A percentile compares a stretch with the other conserved stretches of the same genome.
These are phyloP conservation scores for Callinectes sapidus DNA, from an alignment of 2,888 invertebrate genomes.

Conservation along the genomic window DNA sequence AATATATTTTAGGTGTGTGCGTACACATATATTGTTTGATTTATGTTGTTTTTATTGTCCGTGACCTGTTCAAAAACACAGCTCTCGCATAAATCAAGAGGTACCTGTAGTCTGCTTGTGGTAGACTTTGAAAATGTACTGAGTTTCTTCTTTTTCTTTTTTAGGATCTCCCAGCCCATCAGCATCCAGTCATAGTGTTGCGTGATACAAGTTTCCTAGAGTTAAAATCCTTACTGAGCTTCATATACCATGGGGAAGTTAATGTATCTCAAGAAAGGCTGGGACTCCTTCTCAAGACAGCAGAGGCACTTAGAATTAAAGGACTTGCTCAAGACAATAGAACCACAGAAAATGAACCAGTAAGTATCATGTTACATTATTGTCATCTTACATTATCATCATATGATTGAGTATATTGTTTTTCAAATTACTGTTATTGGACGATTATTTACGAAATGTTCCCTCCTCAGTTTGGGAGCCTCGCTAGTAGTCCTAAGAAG, in stretches of 20 bases:
- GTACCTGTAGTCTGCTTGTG: background rate
- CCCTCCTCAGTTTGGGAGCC: slow-evolving; percentile 67
- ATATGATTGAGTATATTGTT: background rate
- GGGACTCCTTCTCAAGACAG: slow-evolving; percentile 72
- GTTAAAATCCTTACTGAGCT: slow-evolving; percentile 72
- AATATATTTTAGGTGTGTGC: no score
- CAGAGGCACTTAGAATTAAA: slow-evolving; percentile 73
- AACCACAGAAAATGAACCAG: slow-evolving; percentile 70
- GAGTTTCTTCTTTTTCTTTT: background rate
- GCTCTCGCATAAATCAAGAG: no score
- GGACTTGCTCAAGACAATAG: slow-evolving; percentile 73
- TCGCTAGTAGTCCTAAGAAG: slow-evolving; percentile 70
- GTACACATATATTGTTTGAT: no score
- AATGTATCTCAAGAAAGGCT: slow-evolving; percentile 72
- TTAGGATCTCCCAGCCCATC: slow-evolving; percentile 72
- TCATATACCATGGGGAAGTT: slow-evolving; percentile 73
- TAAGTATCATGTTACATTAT: slow-evolving; percentile 45
- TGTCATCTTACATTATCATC: background rate
- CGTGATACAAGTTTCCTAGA: slow-evolving; percentile 73
- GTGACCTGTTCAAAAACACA: no score
- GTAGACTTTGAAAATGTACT: background rate
- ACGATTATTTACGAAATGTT: background rate
- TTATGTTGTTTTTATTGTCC: no score
- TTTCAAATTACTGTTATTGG: background rate
- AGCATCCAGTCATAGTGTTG: slow-evolving; percentile 73